Evolutionary conservation across 1,140 invertebrate species (phyloP).

Genomic region (Meteorus sp.): DNA sequence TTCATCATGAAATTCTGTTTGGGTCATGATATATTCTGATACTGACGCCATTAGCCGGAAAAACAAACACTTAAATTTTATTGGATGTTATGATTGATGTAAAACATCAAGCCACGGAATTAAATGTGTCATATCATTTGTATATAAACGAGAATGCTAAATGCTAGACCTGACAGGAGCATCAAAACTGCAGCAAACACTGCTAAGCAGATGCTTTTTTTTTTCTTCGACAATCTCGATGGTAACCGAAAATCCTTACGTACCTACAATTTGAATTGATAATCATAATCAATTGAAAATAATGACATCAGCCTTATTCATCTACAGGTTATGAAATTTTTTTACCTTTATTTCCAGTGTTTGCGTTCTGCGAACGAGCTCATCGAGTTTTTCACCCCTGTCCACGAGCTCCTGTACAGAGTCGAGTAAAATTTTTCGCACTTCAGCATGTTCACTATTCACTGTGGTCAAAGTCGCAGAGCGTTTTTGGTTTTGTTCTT

Average conservation of each 20-base stretch:
- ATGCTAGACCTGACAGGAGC: slow-evolving; percentile 15
- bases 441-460: slow-evolving; percentile 36
- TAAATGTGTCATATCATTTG: slow-evolving; percentile 23
- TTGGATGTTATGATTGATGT: neutral
- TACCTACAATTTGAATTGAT: slow-evolving; percentile 24
- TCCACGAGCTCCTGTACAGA: slow-evolving; percentile 43
- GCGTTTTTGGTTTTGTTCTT: slow-evolving; percentile 27
- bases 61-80: neutral
- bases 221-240: slow-evolving; percentile 14
- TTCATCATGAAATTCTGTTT: too few relatives aligned
- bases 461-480: slow-evolving; percentile 24
- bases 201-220: slow-evolving; percentile 14
- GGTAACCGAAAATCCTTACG: slow-evolving; percentile 32
- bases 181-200: neutral
- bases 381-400: slow-evolving; percentile 43
- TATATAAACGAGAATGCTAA: slow-evolving; percentile 28
- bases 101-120: neutral
- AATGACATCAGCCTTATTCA: neutral
- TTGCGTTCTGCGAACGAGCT: slow-evolving; percentile 43
- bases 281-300: neutral
- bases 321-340: neutral
- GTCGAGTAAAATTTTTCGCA: slow-evolving; percentile 39
- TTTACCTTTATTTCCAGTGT: slow-evolving; percentile 43
- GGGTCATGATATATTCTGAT: too few relatives aligned
- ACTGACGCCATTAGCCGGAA: too few relatives aligned